Conservation (phyloP, 2,113 vertebrate genomes). For the Nothoprocta pentlandii region DNA sequence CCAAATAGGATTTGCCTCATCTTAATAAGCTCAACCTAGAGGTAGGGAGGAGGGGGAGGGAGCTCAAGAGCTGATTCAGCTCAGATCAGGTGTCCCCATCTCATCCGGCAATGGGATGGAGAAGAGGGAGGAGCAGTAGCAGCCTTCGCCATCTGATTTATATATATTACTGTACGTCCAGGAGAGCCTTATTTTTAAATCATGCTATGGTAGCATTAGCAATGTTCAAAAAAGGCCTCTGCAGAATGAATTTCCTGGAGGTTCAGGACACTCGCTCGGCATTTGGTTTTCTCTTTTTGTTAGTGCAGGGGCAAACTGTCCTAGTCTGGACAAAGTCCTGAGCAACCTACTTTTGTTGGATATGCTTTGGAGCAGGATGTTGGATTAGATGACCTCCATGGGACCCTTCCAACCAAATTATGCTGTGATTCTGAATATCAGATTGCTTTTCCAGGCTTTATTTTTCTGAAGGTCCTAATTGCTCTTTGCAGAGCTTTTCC, state of each 20-base stretch:
- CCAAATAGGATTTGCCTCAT: too few species aligned
- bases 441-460: not conserved
- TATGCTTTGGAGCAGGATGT: not conserved
- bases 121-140: not conserved
- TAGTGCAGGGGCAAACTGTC: not conserved
- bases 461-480: too few species aligned
- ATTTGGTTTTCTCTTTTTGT: not conserved
- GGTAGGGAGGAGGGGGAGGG: too few species aligned
- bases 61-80: too few species aligned
- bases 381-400: not conserved
- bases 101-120: too few species aligned
- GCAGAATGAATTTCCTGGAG: too few species aligned
- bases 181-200: not conserved
- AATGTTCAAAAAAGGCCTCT: fast-evolving
- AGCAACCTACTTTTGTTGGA: too few species aligned
- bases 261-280: too few species aligned
- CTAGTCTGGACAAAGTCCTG: not conserved
- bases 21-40: too few species aligned
- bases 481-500: not conserved
- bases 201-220: fast-evolving
- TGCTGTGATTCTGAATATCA: not conserved
- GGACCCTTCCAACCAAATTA: not conserved
- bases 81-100: too few species aligned
- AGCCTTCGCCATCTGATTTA: not conserved
- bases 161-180: fast-evolving